phyloP scores from a whole-genome alignment of 2,113 vertebrate genomes.

The Empidonax alnorum region DNA sequence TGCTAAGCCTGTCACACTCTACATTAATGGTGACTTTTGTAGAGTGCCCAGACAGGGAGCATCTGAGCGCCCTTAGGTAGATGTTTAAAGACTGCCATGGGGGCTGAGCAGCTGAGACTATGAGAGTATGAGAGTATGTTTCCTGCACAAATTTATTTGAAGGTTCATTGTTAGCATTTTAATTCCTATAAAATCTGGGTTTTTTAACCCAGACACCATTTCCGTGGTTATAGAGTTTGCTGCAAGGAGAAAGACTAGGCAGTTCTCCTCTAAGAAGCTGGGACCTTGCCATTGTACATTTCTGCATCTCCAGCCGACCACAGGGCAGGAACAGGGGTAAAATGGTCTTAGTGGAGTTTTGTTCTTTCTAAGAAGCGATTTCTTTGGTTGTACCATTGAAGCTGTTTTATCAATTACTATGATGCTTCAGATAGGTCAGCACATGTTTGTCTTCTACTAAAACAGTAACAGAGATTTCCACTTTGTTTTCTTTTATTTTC shows the following conservation, averaged over 20 bases:
- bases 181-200: background rate
- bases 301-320: background rate
- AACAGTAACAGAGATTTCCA: background rate
- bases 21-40: background rate
- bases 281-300: background rate
- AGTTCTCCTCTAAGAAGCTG: background rate
- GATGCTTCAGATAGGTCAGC: background rate
- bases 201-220: background rate
- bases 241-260: background rate
- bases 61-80: background rate
- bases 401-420: background rate
- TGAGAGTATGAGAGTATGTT: background rate
- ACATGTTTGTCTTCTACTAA: background rate
- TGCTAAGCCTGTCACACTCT: background rate
- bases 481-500: background rate
- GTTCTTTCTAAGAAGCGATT: background rate
- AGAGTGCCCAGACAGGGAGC: background rate
- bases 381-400: background rate
- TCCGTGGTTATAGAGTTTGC: background rate
- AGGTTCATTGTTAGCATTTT: background rate
- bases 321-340: background rate
- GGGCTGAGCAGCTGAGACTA: background rate
- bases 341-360: background rate
- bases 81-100: background rate
- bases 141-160: background rate